Evolutionary conservation across 2,888 invertebrate species (phyloP).

Genomic region (Agrotis clavis): DNA sequence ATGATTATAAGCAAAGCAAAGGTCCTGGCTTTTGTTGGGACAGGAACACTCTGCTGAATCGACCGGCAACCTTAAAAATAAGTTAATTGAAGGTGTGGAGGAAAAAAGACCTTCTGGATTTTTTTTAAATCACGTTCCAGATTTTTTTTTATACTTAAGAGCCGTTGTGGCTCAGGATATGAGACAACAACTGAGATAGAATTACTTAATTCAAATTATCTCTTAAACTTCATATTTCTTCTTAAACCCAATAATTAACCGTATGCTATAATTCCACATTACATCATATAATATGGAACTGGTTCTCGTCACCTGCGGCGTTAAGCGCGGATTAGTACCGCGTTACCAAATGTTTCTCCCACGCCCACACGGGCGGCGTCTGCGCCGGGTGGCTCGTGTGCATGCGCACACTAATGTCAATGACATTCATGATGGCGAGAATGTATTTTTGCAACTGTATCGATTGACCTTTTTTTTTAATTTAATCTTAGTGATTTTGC

Average conservation of each 20-base stretch:
- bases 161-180: no score
- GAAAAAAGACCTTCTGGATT: no score
- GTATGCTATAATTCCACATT: constrained; percentile 21
- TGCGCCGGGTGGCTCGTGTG: background rate
- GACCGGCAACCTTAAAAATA: no score
- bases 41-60: no score
- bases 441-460: constrained; percentile 17
- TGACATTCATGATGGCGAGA: constrained; percentile 42
- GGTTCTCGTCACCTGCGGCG: constrained; percentile 48
- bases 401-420: constrained; percentile 47
- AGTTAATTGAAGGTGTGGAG: no score
- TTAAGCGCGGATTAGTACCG: constrained; percentile 46
- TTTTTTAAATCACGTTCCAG: no score
- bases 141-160: no score
- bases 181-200: no score
- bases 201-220: background rate
- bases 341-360: constrained; percentile 48
- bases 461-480: background rate
- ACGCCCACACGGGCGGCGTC: constrained; percentile 44
- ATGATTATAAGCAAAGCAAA: no score
- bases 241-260: background rate
- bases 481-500: no score
- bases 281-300: constrained; percentile 34
- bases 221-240: background rate
- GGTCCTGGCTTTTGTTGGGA: no score